phyloP scores from a whole-genome alignment of 2,797 vertebrate genomes.

The Pipistrellus pygmaeus region DNA sequence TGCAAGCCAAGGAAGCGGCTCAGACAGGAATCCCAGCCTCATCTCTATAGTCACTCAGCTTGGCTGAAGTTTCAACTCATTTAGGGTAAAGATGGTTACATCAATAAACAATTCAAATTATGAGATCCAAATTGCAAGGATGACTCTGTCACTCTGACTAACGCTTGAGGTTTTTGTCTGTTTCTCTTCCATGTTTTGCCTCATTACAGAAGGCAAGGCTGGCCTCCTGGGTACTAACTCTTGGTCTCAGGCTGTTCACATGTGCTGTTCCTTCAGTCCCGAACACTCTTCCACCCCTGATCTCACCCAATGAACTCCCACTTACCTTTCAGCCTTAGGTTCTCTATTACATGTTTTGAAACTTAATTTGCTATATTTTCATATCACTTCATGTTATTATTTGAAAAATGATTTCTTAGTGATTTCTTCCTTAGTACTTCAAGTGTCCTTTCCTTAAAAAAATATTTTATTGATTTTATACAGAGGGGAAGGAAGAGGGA shows the following conservation, averaged over 20 bases:
- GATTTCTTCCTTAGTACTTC: too few relatives aligned
- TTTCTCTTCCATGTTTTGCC: neutral
- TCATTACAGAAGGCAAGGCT: neutral
- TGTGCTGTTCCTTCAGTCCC: neutral
- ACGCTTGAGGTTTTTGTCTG: neutral
- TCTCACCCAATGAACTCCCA: neutral
- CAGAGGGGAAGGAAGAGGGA: too few relatives aligned
- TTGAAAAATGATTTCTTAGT: too few relatives aligned
- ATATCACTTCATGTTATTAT: too few relatives aligned
- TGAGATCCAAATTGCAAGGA: neutral
- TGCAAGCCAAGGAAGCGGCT: neutral
- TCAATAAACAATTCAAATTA: neutral
- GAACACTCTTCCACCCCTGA: neutral
- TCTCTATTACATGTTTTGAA: too few relatives aligned
- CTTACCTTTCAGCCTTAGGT: neutral
- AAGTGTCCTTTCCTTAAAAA: too few relatives aligned
- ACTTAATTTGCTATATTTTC: too few relatives aligned
- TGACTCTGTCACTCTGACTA: neutral
- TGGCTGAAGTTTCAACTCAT: neutral
- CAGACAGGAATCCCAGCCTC: neutral
- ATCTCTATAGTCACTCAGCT: neutral
- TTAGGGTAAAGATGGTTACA: neutral
- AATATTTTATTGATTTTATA: too few relatives aligned
- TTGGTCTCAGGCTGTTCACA: neutral
- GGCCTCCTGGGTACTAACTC: neutral